A percentile compares a stretch with the other conserved stretches of the same genome.
These are phyloP conservation scores for Philereme transversata DNA, from an alignment of 2,888 invertebrate genomes.

Conservation along the genomic window DNA sequence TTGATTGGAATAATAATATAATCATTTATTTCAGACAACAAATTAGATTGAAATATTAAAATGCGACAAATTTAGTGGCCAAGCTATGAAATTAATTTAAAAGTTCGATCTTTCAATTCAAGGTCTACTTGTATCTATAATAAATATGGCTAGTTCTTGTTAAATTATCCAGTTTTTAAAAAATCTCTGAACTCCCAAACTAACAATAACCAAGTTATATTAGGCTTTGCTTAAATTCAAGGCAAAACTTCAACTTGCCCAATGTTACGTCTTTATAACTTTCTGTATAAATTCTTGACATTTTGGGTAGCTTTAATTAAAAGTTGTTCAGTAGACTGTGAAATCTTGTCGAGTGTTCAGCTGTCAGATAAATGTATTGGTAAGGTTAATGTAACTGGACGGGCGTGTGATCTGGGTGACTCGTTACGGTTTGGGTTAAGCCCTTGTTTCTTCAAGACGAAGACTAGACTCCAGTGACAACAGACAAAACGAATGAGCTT, in stretches of 20 bases:
- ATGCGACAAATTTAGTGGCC: too few species aligned
- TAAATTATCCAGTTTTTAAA: too few species aligned
- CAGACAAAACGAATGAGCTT: too few species aligned
- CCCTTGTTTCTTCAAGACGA: conserved; percentile 34
- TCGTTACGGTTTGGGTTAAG: conserved; percentile 46
- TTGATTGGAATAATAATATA: too few species aligned
- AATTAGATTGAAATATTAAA: too few species aligned
- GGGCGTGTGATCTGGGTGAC: conserved; percentile 59
- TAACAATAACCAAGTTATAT: too few species aligned
- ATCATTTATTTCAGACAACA: too few species aligned
- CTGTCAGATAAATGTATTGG: conserved; percentile 55
- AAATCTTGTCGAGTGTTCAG: conserved; percentile 65
- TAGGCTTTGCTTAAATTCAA: conserved; percentile 14
- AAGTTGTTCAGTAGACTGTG: conserved; percentile 60
- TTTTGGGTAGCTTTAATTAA: conserved; percentile 53
- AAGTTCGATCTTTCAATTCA: too few species aligned
- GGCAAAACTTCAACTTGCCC: background rate
- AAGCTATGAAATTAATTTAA: too few species aligned
- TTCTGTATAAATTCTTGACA: conserved; percentile 15
- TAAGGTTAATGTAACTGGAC: conserved; percentile 60
- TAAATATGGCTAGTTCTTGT: too few species aligned
- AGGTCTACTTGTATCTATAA: too few species aligned
- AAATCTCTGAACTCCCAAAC: too few species aligned
- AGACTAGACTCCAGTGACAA: background rate
- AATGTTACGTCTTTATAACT: background rate